Base-by-base conservation (phyloP, 2,888 invertebrate genomes). In the Eristalis intricaria region DNA sequence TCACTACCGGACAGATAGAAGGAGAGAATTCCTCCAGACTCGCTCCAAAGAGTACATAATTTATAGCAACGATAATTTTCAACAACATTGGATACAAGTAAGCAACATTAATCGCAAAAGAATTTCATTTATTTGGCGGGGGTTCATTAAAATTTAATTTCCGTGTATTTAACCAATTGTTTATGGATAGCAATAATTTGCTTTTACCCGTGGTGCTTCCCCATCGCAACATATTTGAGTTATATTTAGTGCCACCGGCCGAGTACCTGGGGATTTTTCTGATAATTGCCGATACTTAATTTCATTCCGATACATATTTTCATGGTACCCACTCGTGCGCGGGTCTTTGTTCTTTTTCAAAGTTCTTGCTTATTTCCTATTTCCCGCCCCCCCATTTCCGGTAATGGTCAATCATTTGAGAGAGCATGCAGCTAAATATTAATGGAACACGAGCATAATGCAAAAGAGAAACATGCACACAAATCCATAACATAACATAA, bases 361-460 rank as follows among this genome's bases (percentile, higher is more conserved):
- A 19, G n/a, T 50, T n/a, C 19, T 19, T 19, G 19, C 8, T 50
- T 50, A 50, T 50, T 50, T 19, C 19, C 50, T 50, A 19, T 50
- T 19, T 50, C 7, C n/a, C n/a, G n/a, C n/a, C n/a, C n/a, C 19
- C 5, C 8, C 7, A 19, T 50, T 74, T 69, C 22, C 29, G 38
- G 56, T 66, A 83, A 83, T 83, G 77, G 73, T 77, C 66, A 71
- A 50, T 66, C 26, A 66, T 76, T 56, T 70, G 66, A 38, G 65
- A 40, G 26, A 19, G 50, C 19, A 19, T 50, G 50, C 65, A 86
- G 69, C 77, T 77, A 78, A 86, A 82, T 82, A 82, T 86, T 86
- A 82, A 82, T 82, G 78, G 77, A 82, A 82, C 85, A 86, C 74
- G 82, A 86, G 82, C 77, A 78, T 78, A 82, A 86, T 78, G 85